phyloP scores from a whole-genome alignment of 2,113 vertebrate species.

The Mirza zaza region DNA sequence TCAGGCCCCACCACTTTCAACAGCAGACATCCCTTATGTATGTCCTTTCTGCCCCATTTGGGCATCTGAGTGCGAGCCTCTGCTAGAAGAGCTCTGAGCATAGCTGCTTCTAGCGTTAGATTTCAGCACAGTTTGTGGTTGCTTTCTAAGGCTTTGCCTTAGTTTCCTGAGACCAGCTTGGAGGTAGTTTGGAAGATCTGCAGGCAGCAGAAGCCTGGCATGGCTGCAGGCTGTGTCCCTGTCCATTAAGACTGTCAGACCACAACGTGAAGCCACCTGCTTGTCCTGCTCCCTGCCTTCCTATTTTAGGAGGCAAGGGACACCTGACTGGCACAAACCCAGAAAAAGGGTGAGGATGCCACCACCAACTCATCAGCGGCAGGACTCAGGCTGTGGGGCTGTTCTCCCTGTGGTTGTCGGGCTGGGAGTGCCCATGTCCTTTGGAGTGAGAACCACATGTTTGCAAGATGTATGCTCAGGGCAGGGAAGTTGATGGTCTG shows the following conservation, averaged over 20 bases:
- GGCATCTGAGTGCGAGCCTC: neutral
- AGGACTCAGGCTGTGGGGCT: neutral
- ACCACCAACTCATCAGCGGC: accelerated
- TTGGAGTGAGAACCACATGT: neutral
- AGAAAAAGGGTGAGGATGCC: accelerated
- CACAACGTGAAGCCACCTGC: accelerated
- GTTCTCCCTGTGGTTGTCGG: neutral
- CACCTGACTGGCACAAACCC: neutral
- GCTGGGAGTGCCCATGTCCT: neutral
- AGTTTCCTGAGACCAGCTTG: neutral
- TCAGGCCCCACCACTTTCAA: neutral
- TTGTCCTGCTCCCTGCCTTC: neutral
- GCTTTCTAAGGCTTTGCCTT: neutral
- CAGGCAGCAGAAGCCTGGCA: neutral
- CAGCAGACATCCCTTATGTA: neutral
- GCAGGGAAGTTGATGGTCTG: neutral
- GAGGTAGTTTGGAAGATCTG: neutral
- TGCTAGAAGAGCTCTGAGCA: neutral
- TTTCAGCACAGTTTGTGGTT: neutral
- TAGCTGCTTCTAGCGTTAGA: neutral
- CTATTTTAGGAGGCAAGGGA: neutral
- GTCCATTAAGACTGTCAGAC: too few relatives aligned
- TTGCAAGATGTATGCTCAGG: neutral
- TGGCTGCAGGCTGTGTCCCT: neutral
- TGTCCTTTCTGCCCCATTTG: neutral